A percentile compares a stretch with the other conserved stretches of the same genome.
Evolutionary conservation across 2,888 invertebrate species (phyloP).

Genomic region (Eupelmus urozonus): DNA sequence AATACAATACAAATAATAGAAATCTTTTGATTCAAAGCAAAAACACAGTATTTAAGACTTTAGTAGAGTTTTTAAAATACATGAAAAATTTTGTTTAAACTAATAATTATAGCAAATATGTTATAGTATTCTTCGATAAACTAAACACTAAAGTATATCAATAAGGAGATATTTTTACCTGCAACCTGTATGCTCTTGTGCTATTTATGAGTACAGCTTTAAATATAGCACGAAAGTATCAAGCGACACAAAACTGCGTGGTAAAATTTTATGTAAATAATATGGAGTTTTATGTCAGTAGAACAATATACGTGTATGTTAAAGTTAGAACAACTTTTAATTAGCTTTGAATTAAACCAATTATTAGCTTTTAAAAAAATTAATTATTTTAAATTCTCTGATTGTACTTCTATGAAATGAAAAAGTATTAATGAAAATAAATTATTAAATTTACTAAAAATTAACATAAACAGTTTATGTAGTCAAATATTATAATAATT

Average conservation of each 20-base stretch:
- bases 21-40: too few relatives aligned
- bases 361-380: neutral
- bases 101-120: neutral
- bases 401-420: neutral
- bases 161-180: slow-evolving; percentile 36
- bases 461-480: too few relatives aligned
- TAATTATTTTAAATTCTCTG: neutral
- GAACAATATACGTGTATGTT: neutral
- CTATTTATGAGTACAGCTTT: slow-evolving; percentile 42
- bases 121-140: neutral
- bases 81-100: too few relatives aligned
- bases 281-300: neutral
- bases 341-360: neutral
- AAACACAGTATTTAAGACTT: too few relatives aligned
- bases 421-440: too few relatives aligned
- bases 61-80: too few relatives aligned
- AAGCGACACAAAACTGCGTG: neutral
- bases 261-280: slow-evolving; percentile 39
- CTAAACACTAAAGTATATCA: slow-evolving; percentile 41
- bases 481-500: too few relatives aligned
- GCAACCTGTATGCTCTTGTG: slow-evolving; percentile 37
- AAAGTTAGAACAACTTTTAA: too few relatives aligned
- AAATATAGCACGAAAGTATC: slow-evolving; percentile 49
- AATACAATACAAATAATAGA: too few relatives aligned
- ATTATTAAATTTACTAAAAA: too few relatives aligned